These are phyloP conservation scores for Porites lobata DNA, from an alignment of 92 coral and sea anemone genomes.

Conservation along the genomic window DNA sequence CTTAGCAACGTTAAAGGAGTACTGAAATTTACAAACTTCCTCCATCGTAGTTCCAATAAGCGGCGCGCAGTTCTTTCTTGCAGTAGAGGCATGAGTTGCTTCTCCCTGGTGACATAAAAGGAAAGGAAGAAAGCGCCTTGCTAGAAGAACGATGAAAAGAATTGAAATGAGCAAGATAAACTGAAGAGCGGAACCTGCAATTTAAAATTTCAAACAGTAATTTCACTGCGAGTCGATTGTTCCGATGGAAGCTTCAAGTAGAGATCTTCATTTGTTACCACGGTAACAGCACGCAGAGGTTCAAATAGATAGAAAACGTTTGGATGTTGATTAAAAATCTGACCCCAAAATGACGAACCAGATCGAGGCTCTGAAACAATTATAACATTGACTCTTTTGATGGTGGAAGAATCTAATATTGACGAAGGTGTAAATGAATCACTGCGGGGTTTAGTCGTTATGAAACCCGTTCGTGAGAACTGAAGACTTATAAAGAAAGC, in stretches of 20 bases:
- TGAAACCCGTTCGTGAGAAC: background rate
- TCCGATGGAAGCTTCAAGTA: conserved; percentile 33
- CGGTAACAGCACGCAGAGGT: conserved; percentile 66
- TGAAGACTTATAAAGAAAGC: background rate
- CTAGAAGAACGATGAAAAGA: conserved; percentile 70
- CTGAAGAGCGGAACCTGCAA: conserved; percentile 67
- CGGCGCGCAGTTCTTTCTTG: conserved; percentile 34
- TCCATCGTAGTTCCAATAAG: conserved; percentile 39
- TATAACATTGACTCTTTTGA: conserved; percentile 26
- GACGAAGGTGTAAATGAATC: background rate
- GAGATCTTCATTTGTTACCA: conserved; percentile 43
- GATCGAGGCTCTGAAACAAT: conserved; percentile 48
- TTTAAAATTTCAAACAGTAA: conserved; percentile 61
- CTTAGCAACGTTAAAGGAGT: conserved; percentile 36
- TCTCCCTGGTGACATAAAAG: conserved; percentile 41
- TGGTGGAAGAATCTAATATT: background rate
- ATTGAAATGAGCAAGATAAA: conserved; percentile 62
- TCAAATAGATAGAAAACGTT: conserved; percentile 73
- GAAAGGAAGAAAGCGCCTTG: conserved; percentile 73
- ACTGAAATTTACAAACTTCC: conserved; percentile 47
- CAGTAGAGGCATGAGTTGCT: background rate
- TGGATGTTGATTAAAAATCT: conserved; percentile 77
- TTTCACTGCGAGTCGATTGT: conserved; percentile 44
- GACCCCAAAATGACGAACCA: conserved; percentile 64
- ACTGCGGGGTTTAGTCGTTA: background rate